Evolutionary conservation across 2,797 vertebrate species (phyloP).

Genomic region (Poecilia velifera): DNA sequence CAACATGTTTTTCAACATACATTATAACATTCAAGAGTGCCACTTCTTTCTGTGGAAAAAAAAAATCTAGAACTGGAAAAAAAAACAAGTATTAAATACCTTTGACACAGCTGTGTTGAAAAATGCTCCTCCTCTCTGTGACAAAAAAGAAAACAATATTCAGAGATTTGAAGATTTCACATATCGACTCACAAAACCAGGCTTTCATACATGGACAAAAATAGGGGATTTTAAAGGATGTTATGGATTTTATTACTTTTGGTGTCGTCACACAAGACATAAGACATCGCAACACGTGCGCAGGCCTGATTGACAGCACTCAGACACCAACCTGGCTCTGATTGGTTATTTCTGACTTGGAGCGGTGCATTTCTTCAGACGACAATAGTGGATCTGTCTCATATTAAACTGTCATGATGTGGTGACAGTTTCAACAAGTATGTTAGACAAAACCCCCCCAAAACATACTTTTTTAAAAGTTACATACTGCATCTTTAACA

Average conservation of each 20-base stretch:
- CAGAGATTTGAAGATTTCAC: slow-evolving; percentile 14
- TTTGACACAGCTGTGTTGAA: slow-evolving; percentile 93
- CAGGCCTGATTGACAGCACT: background rate
- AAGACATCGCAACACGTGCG: background rate
- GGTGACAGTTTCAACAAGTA: too few relatives aligned
- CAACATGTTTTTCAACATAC: slow-evolving; percentile 1
- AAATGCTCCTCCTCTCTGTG: slow-evolving; percentile 88
- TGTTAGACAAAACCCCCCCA: too few relatives aligned
- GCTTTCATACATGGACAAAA: background rate
- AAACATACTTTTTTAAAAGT: too few relatives aligned
- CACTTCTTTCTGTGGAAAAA: background rate
- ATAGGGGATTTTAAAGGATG: background rate
- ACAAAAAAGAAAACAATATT: slow-evolving; percentile 40
- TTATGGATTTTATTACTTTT: background rate
- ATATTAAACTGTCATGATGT: too few relatives aligned
- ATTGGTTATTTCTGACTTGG: background rate
- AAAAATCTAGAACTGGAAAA: slow-evolving; percentile 1
- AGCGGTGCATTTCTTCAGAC: background rate
- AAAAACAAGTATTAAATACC: slow-evolving; percentile 81
- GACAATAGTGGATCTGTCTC: background rate
- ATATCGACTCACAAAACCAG: background rate
- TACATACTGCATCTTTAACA: background rate
- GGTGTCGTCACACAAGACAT: background rate
- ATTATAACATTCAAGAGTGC: slow-evolving; percentile 8
- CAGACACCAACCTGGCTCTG: background rate